Base-by-base conservation (phyloP, 2,797 vertebrate species). In the Ctenochaetus hawaiiensis region DNA sequence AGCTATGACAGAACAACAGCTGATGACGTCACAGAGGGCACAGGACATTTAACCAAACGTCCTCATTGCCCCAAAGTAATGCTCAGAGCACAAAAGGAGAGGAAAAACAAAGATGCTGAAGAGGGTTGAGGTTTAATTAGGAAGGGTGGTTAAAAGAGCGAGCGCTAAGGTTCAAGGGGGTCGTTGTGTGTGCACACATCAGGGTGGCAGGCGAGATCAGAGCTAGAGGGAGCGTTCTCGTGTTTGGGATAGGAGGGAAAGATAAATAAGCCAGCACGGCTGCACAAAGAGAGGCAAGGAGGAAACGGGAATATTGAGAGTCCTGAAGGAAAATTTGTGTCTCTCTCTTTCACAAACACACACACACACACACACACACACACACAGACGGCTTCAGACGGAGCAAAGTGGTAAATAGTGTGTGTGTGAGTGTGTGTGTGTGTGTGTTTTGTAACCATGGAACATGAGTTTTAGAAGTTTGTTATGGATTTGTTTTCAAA, bases 401-500 rank as follows among this genome's bases (percentile, higher is more conserved):
- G 70, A 73, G 52, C 6, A 9, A 68, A 73, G 64, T 64, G 62
- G 78, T 87, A 88, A 87, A 89, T 78, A 86, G 59, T 39, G 39
- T 63, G 44, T 63, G 45, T 59, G 67, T 60, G 53, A 57, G 66
- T 64, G 66, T 59, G 56, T 53, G 73, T n/a, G 53, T 23, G 66
- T 85, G 81, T 79, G 66, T 78, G 47, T 80, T 67, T 68, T 81
- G 92, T 91, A 91, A 89, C 88, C 88, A 87, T 86, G 84, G 88
- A 89, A 87, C 89, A 88, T 22, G 26, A 72, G 71, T 86, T 90
- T 87, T 79, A 84, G 84, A 85, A 88, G 87, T 90, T 90, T 88
- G 84, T 92, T 87, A 75, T 90, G 87, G 85, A 90, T 92, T 88
- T 89, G 88, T 91, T 93, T 91, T 90, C 75, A 80, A 82, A 88